phyloP scores from a whole-genome alignment of 1,140 invertebrate genomes.

The Glossosoma conforme region DNA sequence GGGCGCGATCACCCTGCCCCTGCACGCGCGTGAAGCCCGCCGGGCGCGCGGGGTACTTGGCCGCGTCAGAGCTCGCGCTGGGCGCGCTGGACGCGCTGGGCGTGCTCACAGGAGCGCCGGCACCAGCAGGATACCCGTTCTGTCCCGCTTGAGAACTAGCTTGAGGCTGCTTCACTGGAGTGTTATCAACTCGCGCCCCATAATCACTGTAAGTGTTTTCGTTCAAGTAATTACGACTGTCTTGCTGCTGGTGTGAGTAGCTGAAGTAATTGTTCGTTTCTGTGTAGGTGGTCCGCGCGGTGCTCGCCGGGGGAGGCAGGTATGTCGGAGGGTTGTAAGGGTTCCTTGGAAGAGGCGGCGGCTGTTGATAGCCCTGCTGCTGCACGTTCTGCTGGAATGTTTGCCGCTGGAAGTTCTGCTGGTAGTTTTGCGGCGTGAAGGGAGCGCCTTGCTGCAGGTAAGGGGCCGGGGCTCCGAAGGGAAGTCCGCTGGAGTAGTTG shows the following conservation, averaged over 20 bases:
- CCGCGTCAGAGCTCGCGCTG: background rate
- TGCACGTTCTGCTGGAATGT: conserved; percentile 9
- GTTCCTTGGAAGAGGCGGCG: background rate
- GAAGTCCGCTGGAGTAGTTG: conserved; percentile 25
- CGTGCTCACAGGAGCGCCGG: background rate
- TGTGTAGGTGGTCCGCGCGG: background rate
- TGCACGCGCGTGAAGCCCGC: conserved; percentile 48
- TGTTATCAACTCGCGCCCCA: too few relatives aligned
- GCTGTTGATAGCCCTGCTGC: background rate
- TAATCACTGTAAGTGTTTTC: conserved; percentile 4
- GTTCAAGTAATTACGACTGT: conserved; percentile 1
- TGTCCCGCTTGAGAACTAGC: conserved; percentile 1
- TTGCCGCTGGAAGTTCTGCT: too few relatives aligned
- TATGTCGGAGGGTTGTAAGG: conserved; percentile 27
- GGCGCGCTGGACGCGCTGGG: background rate
- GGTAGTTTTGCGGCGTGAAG: conserved; percentile 20
- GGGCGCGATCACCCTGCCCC: conserved; percentile 52
- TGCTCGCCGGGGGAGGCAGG: conserved; percentile 9
- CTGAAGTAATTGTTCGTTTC: background rate
- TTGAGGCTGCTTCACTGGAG: too few relatives aligned
- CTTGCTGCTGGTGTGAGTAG: background rate
- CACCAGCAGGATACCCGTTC: conserved; percentile 4
- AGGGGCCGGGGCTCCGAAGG: conserved; percentile 5
- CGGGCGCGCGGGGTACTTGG: conserved; percentile 47
- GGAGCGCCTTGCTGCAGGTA: conserved; percentile 16